Conservation (phyloP, 1,140 invertebrate species). For the Nixonia krombeini region DNA sequence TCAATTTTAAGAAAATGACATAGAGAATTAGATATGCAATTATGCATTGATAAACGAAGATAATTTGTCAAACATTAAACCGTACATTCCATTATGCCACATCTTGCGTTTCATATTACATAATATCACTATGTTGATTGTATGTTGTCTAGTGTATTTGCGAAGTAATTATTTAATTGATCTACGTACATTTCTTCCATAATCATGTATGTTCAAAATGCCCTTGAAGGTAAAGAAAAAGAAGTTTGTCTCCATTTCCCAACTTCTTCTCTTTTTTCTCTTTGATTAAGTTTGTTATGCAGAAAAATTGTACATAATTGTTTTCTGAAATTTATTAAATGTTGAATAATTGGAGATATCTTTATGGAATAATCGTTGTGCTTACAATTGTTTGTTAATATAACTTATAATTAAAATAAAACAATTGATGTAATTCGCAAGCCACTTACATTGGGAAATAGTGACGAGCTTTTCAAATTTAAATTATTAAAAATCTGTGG, state of each 20-base stretch:
- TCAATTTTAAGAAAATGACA: too few species aligned
- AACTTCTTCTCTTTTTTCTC: too few species aligned
- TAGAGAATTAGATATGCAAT: neutral
- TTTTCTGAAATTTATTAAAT: neutral
- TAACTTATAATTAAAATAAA: too few species aligned
- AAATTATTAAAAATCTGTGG: neutral
- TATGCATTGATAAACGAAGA: neutral
- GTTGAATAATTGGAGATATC: neutral
- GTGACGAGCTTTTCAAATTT: neutral
- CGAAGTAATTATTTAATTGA: neutral
- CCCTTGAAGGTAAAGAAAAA: too few species aligned
- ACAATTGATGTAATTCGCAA: neutral
- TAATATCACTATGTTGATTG: conserved; percentile 22
- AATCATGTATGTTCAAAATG: neutral
- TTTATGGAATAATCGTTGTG: neutral
- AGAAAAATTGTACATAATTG: neutral
- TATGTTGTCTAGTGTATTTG: neutral
- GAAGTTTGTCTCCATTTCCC: neutral
- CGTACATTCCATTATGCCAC: conserved; percentile 37
- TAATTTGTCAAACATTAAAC: neutral
- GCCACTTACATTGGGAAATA: neutral
- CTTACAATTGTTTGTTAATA: too few species aligned
- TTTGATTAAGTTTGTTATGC: too few species aligned
- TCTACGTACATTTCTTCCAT: neutral
- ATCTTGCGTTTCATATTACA: conserved; percentile 16